Base-by-base conservation (phyloP, 2,797 vertebrate genomes). In the Xerus rutilus region DNA sequence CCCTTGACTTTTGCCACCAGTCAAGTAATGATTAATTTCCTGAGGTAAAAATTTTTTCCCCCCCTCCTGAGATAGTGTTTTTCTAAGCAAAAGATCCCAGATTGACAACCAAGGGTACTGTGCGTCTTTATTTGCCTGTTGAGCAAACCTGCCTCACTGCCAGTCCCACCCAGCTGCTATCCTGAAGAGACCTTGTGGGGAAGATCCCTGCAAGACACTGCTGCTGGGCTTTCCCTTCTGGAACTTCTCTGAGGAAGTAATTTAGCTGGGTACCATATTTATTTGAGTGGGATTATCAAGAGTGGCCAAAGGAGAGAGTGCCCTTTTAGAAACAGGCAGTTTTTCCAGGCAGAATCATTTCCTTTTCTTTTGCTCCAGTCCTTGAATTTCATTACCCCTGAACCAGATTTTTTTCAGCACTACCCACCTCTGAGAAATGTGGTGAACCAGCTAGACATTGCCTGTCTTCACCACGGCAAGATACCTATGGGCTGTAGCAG, bases 21-120 rank as follows among this genome's bases (percentile, higher is more conserved):
- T 86, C 70, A 67, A 94, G 93, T 86, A 89, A 96, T 89, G 88
- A 97, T 96, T 95, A 96, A 94, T 97, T 96, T 97, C 87, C 93
- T 86, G 70, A 74, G 73, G 85, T 73, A 52, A 86, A 90, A 28
- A 11, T 72, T 57, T 54, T 72, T 45, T 47, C 62, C 4, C 49
- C 49, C 14, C 3, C 49, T 39, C 14, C 49, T 57, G 43, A 91
- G 86, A 91, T 86, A 70, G 1, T 96, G 59, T 94, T 97, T 96
- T 96, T 76, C 95, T 95, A 82, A 95, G 95, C 70, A 35, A 73
- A 97, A 86, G 28, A 54, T 86, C 73, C 54, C 69, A 32, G 91
- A 86, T 47, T 54, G 94, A 93, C 92, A 93, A 17, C 18, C 67
- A 45, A 28, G 54, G 83, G 73, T 32, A 96, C 84, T 79, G 89